Percentiles rank a stretch among this genome's conserved stretches.
Evolutionary conservation across 2,888 invertebrate genomes (phyloP).

Genomic region (Campoletis raptor): DNA sequence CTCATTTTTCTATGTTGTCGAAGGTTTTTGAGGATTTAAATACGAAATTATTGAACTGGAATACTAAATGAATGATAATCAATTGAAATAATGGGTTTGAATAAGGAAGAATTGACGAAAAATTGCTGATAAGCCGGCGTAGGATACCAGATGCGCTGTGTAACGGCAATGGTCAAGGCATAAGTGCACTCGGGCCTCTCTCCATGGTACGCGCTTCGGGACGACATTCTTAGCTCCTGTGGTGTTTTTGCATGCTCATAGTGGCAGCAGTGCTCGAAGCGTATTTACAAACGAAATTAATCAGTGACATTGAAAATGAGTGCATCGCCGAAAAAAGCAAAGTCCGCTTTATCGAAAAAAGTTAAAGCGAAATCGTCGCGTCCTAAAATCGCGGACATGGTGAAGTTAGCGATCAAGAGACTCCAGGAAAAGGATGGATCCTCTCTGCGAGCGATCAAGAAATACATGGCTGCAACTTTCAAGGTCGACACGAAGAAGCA

Average conservation of each 20-base stretch:
- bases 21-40: not conserved
- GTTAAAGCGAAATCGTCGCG: conserved; percentile 83
- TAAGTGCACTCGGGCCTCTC: conserved; percentile 60
- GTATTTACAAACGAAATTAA: not conserved
- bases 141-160: conserved; percentile 36
- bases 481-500: conserved; percentile 87
- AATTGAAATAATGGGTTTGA: not conserved
- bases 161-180: not conserved
- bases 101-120: not conserved
- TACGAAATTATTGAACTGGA: not conserved
- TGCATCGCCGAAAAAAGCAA: conserved; percentile 67
- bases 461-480: conserved; percentile 87
- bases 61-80: conserved; percentile 1
- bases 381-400: conserved; percentile 86
- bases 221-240: not conserved
- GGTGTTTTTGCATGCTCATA: not conserved
- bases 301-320: conserved; percentile 5
- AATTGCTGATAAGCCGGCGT: not conserved
- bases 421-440: conserved; percentile 87
- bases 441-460: conserved; percentile 87
- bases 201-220: conserved; percentile 67
- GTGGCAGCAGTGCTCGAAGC: not conserved
- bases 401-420: conserved; percentile 86
- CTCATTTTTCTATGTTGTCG: not conserved
- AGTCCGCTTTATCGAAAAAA: conserved; percentile 73